Evolutionary conservation across 2,113 vertebrate genomes (phyloP).

Genomic region (Microcebus lehilahytsara): DNA sequence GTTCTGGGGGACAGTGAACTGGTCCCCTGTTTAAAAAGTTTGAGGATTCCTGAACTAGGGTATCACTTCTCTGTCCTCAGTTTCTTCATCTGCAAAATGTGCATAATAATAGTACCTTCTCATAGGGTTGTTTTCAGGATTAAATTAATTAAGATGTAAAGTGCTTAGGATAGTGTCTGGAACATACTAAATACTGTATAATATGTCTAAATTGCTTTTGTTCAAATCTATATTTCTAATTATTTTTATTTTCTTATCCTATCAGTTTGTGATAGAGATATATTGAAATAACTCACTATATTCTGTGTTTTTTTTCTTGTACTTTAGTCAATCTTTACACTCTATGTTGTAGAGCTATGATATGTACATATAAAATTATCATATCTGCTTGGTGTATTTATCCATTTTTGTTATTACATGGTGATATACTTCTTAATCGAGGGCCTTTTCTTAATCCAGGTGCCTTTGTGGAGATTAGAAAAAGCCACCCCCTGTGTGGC

Average conservation of each 20-base stretch:
- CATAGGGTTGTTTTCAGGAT: neutral
- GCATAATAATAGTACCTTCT: neutral
- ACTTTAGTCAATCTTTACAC: neutral
- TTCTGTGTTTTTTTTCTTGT: neutral
- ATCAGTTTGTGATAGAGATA: neutral
- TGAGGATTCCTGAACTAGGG: neutral
- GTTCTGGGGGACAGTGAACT: too few species aligned
- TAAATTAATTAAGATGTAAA: neutral
- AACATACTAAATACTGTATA: neutral
- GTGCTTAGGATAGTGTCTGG: neutral
- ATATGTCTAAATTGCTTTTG: neutral
- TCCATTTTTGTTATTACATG: neutral
- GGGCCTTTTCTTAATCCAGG: neutral
- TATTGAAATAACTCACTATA: neutral
- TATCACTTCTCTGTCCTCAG: neutral
- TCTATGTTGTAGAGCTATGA: neutral
- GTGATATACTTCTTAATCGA: neutral
- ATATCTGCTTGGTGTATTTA: neutral
- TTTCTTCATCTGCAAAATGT: neutral
- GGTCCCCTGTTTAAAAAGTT: too few species aligned
- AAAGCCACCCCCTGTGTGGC: neutral
- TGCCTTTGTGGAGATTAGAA: neutral
- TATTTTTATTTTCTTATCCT: neutral
- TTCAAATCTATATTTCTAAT: neutral
- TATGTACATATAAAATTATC: neutral